Percentiles rank a stretch among this genome's conserved stretches.
phyloP scores from a whole-genome alignment of 2,888 invertebrate species.

The Halictus quadricinctus region DNA sequence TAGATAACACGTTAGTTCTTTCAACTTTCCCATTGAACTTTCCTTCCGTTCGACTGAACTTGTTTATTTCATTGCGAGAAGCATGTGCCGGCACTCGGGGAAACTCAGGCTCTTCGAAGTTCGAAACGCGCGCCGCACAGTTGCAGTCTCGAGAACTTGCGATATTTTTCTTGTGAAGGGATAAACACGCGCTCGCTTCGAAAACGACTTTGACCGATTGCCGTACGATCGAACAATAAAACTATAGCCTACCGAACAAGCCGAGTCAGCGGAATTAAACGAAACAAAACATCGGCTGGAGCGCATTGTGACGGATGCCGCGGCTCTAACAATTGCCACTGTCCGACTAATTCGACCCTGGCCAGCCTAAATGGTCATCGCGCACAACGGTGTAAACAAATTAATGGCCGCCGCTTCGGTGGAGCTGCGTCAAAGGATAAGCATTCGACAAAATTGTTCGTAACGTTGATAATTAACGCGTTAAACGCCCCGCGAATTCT shows the following conservation, averaged over 20 bases:
- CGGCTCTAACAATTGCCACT: too few relatives aligned
- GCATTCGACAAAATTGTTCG: too few relatives aligned
- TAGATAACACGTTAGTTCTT: conserved; percentile 43
- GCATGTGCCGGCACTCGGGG: conserved; percentile 18
- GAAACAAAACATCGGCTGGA: too few relatives aligned
- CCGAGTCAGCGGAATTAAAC: not conserved
- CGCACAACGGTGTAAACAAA: too few relatives aligned
- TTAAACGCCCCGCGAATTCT: too few relatives aligned
- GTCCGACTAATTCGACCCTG: too few relatives aligned
- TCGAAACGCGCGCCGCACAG: not conserved
- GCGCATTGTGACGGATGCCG: too few relatives aligned
- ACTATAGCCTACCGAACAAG: not conserved
- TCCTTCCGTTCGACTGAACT: conserved; percentile 32
- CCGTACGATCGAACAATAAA: not conserved
- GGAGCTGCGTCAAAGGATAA: too few relatives aligned
- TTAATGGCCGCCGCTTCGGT: too few relatives aligned
- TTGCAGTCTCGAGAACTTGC: not conserved
- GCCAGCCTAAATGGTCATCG: too few relatives aligned
- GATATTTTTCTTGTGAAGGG: not conserved
- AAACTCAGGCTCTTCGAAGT: not conserved
- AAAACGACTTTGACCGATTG: not conserved
- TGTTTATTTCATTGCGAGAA: conserved; percentile 40
- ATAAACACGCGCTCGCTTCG: not conserved
- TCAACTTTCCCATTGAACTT: conserved; percentile 32
- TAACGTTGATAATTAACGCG: too few relatives aligned